Evolutionary conservation across 2,113 vertebrate species (phyloP), one percentile per base, ranked within the genome.

Genomic region (Corvus hawaiiensis): DNA sequence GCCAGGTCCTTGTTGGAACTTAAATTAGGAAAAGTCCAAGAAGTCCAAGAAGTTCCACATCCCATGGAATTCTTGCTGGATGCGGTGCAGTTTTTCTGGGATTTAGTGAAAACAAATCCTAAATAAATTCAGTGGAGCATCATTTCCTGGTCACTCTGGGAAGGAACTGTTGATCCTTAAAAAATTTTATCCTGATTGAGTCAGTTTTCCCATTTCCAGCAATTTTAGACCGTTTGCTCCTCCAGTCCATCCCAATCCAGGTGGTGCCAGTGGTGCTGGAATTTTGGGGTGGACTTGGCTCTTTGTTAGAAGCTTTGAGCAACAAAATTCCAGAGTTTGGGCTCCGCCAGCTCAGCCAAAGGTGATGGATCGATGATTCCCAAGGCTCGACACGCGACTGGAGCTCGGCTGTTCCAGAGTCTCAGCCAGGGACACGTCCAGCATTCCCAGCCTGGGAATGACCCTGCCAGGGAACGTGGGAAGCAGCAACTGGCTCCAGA

Each of bases 301-400:
- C 17, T 46, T 63, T 22, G 4, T 9, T 26, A 77, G 37, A 85
- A 22, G 10, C 4, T 79, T 79, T 59, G 30, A 72, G 23, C 21
- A 59, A 7, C 35, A 56, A 20, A 23, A n/a, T 32, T 68, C 30
- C 3, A 0, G 43, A 59, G 24, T 77, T 69, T 6, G 23, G 33
- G 16, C 58, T 61, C 58, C 11, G 11, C 3, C 26, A 30, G 43
- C 41, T 49, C 37, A 71, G 39, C 13, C 66, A 14, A 30, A 16
- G 62, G 28, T 7, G 54, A 33, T 11, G 54, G 6, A 67, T 64
- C 8, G 27, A 28, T 33, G 66, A 22, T 87, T 58, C 35, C 2
- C 0, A 18, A 54, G 30, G 0, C 4, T 14, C 59, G 55, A 35
- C 64, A 21, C 0, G 0, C 0, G 0, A 8, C 23, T 7, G 28